These are phyloP conservation scores for Vanessa atalanta DNA, from an alignment of 1,140 invertebrate species.

Conservation along the genomic window DNA sequence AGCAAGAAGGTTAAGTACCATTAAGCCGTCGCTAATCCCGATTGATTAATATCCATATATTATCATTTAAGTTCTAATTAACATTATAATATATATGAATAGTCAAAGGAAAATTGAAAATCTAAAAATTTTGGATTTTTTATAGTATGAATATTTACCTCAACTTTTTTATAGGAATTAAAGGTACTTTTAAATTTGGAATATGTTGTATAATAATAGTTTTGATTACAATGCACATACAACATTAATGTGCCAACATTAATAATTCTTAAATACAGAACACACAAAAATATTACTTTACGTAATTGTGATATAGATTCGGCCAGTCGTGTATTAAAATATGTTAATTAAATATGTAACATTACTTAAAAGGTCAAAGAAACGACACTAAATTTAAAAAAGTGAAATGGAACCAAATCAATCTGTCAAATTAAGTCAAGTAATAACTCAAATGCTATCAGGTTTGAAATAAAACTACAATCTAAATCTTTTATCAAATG, in stretches of 20 bases:
- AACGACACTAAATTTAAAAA: neutral
- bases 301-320: neutral
- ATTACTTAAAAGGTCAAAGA: conserved; percentile 7
- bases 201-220: too few relatives aligned
- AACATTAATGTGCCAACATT: too few relatives aligned
- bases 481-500: conserved; percentile 33
- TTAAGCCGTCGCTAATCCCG: conserved; percentile 28
- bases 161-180: too few relatives aligned
- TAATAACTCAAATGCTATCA: conserved; percentile 5
- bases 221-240: too few relatives aligned
- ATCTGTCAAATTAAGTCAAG: conserved; percentile 6
- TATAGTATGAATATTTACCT: too few relatives aligned
- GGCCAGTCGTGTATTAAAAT: neutral
- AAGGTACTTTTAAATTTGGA: too few relatives aligned
- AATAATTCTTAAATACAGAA: too few relatives aligned
- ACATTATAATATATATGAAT: neutral
- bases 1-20: conserved; percentile 22
- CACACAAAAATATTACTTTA: neutral
- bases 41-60: conserved; percentile 19
- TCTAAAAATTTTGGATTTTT: too few relatives aligned
- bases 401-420: conserved; percentile 11
- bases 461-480: conserved; percentile 12
- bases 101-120: too few relatives aligned
- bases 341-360: conserved; percentile 6
- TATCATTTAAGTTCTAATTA: conserved; percentile 11